Percentiles rank a stretch among this genome's conserved stretches.
phyloP scores from a whole-genome alignment of 2,113 vertebrate species.

The Calyptomena viridis region DNA sequence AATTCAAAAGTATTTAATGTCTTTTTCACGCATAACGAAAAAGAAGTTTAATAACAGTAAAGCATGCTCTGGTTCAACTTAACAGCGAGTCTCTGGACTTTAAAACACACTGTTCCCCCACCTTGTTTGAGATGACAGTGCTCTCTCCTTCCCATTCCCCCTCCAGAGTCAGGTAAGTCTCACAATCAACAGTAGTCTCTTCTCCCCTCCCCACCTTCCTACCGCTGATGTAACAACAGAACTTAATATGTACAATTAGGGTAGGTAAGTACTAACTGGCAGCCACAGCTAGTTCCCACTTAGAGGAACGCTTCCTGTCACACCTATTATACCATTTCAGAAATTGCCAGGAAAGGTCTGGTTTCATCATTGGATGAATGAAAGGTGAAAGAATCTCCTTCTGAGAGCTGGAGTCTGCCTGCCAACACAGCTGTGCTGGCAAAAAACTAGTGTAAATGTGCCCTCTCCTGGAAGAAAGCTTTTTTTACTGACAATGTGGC shows the following conservation, averaged over 20 bases:
- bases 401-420: neutral
- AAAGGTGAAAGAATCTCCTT: neutral
- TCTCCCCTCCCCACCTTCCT: neutral
- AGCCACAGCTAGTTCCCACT: neutral
- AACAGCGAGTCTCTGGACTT: neutral
- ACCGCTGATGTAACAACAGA: neutral
- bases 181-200: neutral
- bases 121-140: fast-evolving
- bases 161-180: neutral
- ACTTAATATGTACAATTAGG: neutral
- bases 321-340: neutral
- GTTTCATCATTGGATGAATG: neutral
- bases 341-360: neutral
- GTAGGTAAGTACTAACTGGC: neutral
- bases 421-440: neutral
- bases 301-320: neutral
- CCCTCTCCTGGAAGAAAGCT: neutral
- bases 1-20: neutral
- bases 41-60: neutral
- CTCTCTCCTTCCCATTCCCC: neutral
- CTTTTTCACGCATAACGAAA: neutral
- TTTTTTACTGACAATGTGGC: neutral
- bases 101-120: neutral
- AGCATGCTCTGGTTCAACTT: neutral
- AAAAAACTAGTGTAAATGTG: neutral